A percentile compares a stretch with the other conserved stretches of the same genome.
Conservation (phyloP, 2,113 vertebrate genomes). For the Gopherus flavomarginatus region DNA sequence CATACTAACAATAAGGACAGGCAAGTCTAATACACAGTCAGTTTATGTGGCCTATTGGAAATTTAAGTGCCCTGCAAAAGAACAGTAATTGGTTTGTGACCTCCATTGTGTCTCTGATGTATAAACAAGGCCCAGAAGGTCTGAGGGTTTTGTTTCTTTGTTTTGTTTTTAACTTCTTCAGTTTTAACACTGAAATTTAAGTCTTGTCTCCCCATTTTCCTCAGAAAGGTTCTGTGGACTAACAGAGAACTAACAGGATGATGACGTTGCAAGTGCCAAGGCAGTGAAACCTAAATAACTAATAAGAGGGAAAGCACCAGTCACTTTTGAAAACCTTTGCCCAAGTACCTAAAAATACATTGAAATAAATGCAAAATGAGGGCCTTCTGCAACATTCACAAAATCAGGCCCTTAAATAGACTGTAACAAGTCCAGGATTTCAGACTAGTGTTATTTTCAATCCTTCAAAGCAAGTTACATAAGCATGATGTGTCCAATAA, state of each 20-base stretch:
- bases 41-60: background rate
- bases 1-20: background rate
- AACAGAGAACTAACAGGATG: background rate
- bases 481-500: background rate
- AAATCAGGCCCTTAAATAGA: background rate
- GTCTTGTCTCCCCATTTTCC: background rate
- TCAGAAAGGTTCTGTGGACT: background rate
- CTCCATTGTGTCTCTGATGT: background rate
- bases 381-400: background rate
- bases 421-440: background rate
- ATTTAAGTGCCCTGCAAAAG: background rate
- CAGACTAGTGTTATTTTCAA: background rate
- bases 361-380: background rate
- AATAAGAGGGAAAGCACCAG: background rate
- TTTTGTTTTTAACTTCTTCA: background rate
- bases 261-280: background rate
- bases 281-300: background rate
- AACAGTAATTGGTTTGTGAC: background rate
- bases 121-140: background rate
- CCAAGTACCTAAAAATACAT: background rate
- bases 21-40: background rate
- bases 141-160: background rate
- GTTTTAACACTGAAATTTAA: background rate
- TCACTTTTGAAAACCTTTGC: background rate
- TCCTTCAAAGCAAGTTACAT: background rate